Evolutionary conservation across 2,888 invertebrate genomes (phyloP), one percentile per base, ranked within the genome.

Genomic region (Sinohyriopsis cumingii): DNA sequence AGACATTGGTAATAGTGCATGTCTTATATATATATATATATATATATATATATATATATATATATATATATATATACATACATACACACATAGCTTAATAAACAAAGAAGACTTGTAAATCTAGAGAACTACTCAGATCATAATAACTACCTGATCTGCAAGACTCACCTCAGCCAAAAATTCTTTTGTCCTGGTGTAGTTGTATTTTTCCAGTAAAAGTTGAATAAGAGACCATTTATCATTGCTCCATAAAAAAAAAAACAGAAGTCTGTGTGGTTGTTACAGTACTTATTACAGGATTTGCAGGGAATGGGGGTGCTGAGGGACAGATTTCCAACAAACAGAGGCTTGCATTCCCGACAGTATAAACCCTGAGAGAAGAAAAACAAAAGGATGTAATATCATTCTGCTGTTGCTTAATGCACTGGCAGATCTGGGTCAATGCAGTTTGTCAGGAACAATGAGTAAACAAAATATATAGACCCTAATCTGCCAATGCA

Each of bases 231-330:
- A 22, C 28, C 62, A 60, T n/a, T 63, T 69, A 24, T 69, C 72
- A 24, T 76, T 69, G 28, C 59, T 61, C 25, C 64, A 69, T 20
- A 79, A 71, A 28, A n/a, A n/a, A n/a, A n/a, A n/a, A 84, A 71
- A 66, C 90, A 90, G 28, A 83, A 76, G 45, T 78, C 74, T 0
- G 95, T 95, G 90, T 98, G 98, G 0, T 95, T 95, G 90, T 97
- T 94, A 86, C 98, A 98, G 90, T 95, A 96, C 76, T 95, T 94
- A 1, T 93, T 91, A 86, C 98, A 98, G 0, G 97, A 95, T 59
- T 95, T 93, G 87, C 98, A 98, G 77, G 94, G 93, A 0, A 94
- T 95, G 86, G 95, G 94, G 54, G 94, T 65, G 25, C 63, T 66
- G 53, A 60, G 93, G 18, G 92, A 91, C 0, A 98, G 97, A 90